Evolutionary conservation across 2,888 invertebrate species (phyloP).

Genomic region (Tromatobia lineatoria): DNA sequence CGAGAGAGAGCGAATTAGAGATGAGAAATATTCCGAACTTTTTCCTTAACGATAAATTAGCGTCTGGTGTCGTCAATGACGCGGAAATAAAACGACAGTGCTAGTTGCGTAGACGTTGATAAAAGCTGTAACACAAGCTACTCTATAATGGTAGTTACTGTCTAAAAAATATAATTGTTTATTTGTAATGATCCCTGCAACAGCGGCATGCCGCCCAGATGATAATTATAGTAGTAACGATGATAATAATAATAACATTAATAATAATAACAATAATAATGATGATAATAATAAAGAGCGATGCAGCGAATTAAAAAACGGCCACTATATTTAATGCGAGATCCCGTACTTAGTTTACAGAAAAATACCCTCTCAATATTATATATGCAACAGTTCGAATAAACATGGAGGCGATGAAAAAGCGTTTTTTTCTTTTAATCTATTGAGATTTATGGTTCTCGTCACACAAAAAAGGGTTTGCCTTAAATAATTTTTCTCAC

Average conservation of each 20-base stretch:
- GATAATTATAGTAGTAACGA: slow-evolving; percentile 32
- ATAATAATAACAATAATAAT: slow-evolving; percentile 9
- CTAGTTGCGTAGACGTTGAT: slow-evolving; percentile 60
- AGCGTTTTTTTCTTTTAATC: too few species aligned
- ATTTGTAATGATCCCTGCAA: slow-evolving; percentile 79
- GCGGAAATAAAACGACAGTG: slow-evolving; percentile 43
- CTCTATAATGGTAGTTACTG: slow-evolving; percentile 75
- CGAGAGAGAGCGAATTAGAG: slow-evolving; percentile 47
- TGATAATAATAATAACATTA: slow-evolving; percentile 17
- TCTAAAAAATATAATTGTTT: slow-evolving; percentile 79
- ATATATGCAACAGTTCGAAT: not conserved
- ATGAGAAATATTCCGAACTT: slow-evolving; percentile 29
- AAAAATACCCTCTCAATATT: not conserved
- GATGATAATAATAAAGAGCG: slow-evolving; percentile 63
- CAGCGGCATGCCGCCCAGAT: slow-evolving; percentile 66
- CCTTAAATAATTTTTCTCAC: too few species aligned
- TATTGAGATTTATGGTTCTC: not conserved
- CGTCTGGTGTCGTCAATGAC: slow-evolving; percentile 29
- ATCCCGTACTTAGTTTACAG: slow-evolving; percentile 3
- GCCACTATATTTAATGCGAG: slow-evolving; percentile 13
- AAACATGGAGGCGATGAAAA: too few species aligned
- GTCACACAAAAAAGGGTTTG: too few species aligned
- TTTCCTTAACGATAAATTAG: slow-evolving; percentile 41
- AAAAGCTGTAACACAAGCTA: slow-evolving; percentile 54
- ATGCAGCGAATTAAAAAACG: slow-evolving; percentile 63